phyloP scores from a whole-genome alignment of 1,140 invertebrate genomes.

The Anadara kagoshimensis region DNA sequence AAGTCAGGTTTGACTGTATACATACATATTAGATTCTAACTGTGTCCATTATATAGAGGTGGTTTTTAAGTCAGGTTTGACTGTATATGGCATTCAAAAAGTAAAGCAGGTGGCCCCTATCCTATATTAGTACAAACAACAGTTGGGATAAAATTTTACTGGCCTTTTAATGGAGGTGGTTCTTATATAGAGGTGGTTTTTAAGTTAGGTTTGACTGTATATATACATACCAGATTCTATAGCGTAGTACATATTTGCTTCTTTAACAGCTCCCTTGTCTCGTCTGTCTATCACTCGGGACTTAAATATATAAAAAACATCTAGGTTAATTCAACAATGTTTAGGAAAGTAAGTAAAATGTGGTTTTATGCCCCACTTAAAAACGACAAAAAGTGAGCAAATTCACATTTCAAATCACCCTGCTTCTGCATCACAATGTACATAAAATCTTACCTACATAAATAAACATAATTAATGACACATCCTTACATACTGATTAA shows the following conservation, averaged over 20 bases:
- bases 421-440: background rate
- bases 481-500: background rate
- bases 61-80: too few species aligned
- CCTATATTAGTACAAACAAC: too few species aligned
- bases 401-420: background rate
- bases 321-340: background rate
- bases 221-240: conserved; percentile 80
- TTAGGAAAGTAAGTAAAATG: background rate
- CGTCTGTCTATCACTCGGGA: conserved; percentile 86
- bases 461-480: background rate
- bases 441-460: background rate
- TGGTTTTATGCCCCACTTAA: background rate
- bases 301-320: conserved; percentile 73
- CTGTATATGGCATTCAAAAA: too few species aligned
- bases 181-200: too few species aligned
- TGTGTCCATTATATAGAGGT: too few species aligned
- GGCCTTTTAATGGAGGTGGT: too few species aligned
- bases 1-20: too few species aligned
- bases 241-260: conserved; percentile 92
- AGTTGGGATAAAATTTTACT: too few species aligned
- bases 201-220: background rate
- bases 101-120: too few species aligned
- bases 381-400: background rate
- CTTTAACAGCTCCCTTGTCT: conserved; percentile 81
- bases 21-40: too few species aligned